Evolutionary conservation across 2,888 invertebrate genomes (phyloP).

Genomic region (Brachynemurus nebulosus): DNA sequence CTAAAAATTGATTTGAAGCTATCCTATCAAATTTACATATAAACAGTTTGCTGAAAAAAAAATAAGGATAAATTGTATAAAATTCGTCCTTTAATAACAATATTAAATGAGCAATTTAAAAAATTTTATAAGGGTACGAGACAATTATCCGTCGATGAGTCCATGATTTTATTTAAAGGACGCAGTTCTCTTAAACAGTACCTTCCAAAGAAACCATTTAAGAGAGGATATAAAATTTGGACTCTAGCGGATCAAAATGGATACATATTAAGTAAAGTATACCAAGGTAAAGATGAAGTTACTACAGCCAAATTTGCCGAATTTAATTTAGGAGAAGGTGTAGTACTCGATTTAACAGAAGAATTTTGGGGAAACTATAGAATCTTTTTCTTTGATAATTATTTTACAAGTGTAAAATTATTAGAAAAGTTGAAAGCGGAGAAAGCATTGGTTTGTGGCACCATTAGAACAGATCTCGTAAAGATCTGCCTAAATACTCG

Average conservation of each 20-base stretch:
- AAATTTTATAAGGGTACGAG: slow-evolving; percentile 11
- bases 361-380: slow-evolving; percentile 13
- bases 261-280: slow-evolving; percentile 6
- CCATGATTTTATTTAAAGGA: slow-evolving; percentile 10
- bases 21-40: slow-evolving; percentile 9
- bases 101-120: slow-evolving; percentile 11
- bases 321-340: slow-evolving; percentile 18
- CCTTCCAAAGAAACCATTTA: slow-evolving; percentile 19
- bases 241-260: slow-evolving; percentile 7
- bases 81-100: slow-evolving; percentile 11
- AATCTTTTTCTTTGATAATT: slow-evolving; percentile 15
- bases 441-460: slow-evolving; percentile 16
- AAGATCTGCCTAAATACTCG: slow-evolving; percentile 8
- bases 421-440: slow-evolving; percentile 16
- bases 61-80: slow-evolving; percentile 11
- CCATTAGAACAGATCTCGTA: slow-evolving; percentile 13
- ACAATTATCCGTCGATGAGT: slow-evolving; percentile 12
- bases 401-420: slow-evolving; percentile 14
- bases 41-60: slow-evolving; percentile 8
- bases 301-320: slow-evolving; percentile 8
- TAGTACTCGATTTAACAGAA: slow-evolving; percentile 17
- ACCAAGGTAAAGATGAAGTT: slow-evolving; percentile 6
- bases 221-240: slow-evolving; percentile 17
- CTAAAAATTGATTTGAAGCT: slow-evolving; percentile 7
- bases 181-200: slow-evolving; percentile 14